A percentile compares a stretch with the other conserved stretches of the same genome.
phyloP scores from a whole-genome alignment of 2,888 invertebrate species.

The Acronicta aceris region DNA sequence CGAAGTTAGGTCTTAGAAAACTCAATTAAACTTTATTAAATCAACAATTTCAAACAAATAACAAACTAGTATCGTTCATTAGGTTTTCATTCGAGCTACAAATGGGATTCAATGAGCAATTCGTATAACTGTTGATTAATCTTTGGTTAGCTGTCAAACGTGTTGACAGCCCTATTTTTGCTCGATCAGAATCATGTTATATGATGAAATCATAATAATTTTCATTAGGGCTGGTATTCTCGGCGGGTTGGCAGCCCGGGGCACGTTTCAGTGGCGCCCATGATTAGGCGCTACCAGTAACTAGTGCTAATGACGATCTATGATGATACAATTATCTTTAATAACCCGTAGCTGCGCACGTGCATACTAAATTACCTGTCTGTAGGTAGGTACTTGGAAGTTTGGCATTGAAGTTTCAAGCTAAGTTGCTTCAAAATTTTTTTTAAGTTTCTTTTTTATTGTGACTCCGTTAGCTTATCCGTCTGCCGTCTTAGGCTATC shows the following conservation, averaged over 20 bases:
- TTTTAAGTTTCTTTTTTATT: too few relatives aligned
- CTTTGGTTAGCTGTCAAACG: conserved; percentile 15
- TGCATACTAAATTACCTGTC: conserved; percentile 21
- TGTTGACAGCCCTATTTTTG: conserved; percentile 21
- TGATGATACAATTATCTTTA: conserved; percentile 46
- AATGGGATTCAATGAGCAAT: conserved; percentile 38
- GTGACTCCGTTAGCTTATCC: too few relatives aligned
- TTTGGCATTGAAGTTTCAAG: neutral
- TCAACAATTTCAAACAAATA: conserved; percentile 50
- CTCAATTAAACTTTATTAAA: conserved; percentile 50
- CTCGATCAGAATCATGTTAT: conserved; percentile 40
- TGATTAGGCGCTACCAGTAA: conserved; percentile 47
- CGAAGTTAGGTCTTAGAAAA: conserved; percentile 6
- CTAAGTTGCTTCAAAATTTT: too few relatives aligned
- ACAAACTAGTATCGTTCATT: conserved; percentile 42
- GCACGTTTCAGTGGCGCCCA: conserved; percentile 43
- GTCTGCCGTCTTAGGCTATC: too few relatives aligned
- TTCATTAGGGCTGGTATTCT: conserved; percentile 43
- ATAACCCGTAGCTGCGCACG: conserved; percentile 27
- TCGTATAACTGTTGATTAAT: conserved; percentile 39
- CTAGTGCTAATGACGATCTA: conserved; percentile 49
- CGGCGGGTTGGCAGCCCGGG: conserved; percentile 30
- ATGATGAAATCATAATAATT: conserved; percentile 45
- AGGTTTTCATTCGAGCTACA: conserved; percentile 29
- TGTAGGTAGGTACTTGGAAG: neutral